Percentiles rank a stretch among this genome's conserved stretches.
These are phyloP conservation scores for Premnoplex brunnescens DNA, from an alignment of 2,797 vertebrate genomes.

Conservation along the genomic window DNA sequence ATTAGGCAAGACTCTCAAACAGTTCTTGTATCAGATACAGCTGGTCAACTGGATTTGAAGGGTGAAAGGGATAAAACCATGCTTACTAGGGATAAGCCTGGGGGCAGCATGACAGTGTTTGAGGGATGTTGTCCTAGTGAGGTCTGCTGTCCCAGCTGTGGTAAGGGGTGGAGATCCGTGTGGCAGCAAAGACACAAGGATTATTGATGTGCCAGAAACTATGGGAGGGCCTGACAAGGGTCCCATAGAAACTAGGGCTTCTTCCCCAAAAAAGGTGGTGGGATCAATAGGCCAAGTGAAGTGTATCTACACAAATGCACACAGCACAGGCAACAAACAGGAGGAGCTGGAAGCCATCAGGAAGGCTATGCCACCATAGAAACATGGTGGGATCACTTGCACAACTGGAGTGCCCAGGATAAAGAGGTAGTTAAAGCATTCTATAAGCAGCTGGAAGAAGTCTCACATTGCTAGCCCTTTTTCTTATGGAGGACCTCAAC, in stretches of 20 bases:
- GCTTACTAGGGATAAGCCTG: not conserved
- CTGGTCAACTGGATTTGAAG: not conserved
- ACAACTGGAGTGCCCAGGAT: not conserved
- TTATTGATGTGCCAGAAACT: not conserved
- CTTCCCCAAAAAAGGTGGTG: not conserved
- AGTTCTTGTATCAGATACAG: not conserved
- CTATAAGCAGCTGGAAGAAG: not conserved
- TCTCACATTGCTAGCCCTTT: not conserved
- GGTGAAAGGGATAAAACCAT: not conserved
- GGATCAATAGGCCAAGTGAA: not conserved
- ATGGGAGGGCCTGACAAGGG: not conserved
- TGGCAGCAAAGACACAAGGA: not conserved
- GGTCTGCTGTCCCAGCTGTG: not conserved
- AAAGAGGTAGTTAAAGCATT: not conserved
- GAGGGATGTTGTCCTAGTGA: not conserved
- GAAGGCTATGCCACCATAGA: not conserved
- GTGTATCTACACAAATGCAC: not conserved
- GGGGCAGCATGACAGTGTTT: not conserved
- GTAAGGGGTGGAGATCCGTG: not conserved
- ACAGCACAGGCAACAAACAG: not conserved
- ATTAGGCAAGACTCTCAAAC: not conserved
- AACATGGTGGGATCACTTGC: not conserved
- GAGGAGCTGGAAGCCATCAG: not conserved
- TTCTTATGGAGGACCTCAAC: not conserved
- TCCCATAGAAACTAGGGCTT: not conserved